Evolutionary conservation across 2,797 vertebrate species (phyloP), one percentile per base, ranked within the genome.

Genomic region (Forpus xanthops): DNA sequence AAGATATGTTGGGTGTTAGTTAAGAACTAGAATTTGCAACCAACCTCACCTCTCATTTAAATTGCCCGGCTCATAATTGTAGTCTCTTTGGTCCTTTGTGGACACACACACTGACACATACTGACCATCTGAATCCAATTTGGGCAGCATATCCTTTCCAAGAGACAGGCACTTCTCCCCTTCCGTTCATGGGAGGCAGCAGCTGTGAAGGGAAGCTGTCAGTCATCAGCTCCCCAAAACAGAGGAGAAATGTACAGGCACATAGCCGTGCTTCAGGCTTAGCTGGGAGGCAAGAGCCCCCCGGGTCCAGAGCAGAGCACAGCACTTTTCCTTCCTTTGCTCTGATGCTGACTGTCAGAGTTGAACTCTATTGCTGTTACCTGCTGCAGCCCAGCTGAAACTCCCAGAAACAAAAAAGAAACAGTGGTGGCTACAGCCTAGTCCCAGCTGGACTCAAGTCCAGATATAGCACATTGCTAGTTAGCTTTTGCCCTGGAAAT

Each of bases 101-200:
- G 37, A 41, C 30, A n/a, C 52, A 30, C 3, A 2, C 14, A 18
- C 13, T 6, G 52, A 49, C 45, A 56, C 9, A 18, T 20, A 12
- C 45, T 56, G 67, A 65, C 18, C 0, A 0, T 10, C 39, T 31
- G 37, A 65, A 44, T 8, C 49, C 5, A 17, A 3, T 65, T 41
- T 45, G 45, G 65, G 19, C 58, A 90, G 9, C 25, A 3, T 5
- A 13, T 39, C 3, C 3, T 77, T 90, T 72, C 79, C 74, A 72
- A 73, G 56, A 55, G 49, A 30, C 20, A 49, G 15, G 23, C 12
- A 15, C 13, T 67, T 42, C 50, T 87, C 41, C n/a, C 19, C 24
- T 68, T 28, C 61, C n/a, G 0, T 24, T 56, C 25, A 33, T 60
- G 16, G 25, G n/a, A 81, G 65, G 30, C 47, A 84, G 56, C 33